Percentiles rank a stretch among this genome's conserved stretches.
phyloP scores from a whole-genome alignment of 2,888 invertebrate species.

The Icerya purchasi region DNA sequence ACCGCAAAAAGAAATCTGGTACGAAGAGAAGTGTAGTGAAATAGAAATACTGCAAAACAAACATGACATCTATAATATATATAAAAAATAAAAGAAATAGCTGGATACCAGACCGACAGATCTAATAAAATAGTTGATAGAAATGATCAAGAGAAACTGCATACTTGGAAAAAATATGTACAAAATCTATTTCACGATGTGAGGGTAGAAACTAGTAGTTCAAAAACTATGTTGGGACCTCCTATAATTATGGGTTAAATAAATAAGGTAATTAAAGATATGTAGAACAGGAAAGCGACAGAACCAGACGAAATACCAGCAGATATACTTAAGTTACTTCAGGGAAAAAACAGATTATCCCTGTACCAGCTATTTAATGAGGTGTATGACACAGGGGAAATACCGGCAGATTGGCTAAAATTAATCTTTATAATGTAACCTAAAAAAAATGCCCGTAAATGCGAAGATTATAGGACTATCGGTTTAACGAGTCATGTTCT shows the following conservation, averaged over 20 bases:
- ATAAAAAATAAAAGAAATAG: background rate
- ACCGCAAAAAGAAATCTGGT: background rate
- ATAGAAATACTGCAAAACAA: background rate
- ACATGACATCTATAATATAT: background rate
- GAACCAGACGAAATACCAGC: background rate
- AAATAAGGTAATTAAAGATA: background rate
- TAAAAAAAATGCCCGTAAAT: background rate
- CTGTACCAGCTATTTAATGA: background rate
- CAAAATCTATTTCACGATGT: background rate
- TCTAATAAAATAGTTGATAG: background rate
- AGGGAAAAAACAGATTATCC: background rate
- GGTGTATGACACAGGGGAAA: background rate
- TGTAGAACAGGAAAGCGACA: background rate
- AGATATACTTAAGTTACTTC: background rate
- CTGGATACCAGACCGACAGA: background rate
- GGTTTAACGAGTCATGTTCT: background rate
- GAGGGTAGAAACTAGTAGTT: background rate
- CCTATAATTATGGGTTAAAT: background rate
- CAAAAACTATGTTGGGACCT: background rate
- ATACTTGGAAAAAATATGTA: background rate
- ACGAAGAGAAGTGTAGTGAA: background rate
- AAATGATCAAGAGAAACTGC: background rate
- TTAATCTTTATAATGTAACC: background rate
- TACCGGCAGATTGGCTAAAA: background rate
- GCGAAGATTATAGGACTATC: background rate